Percentiles rank a stretch among this genome's conserved stretches.
These are phyloP conservation scores for Delichon dasypus DNA, from an alignment of 2,797 vertebrate species.

Conservation along the genomic window DNA sequence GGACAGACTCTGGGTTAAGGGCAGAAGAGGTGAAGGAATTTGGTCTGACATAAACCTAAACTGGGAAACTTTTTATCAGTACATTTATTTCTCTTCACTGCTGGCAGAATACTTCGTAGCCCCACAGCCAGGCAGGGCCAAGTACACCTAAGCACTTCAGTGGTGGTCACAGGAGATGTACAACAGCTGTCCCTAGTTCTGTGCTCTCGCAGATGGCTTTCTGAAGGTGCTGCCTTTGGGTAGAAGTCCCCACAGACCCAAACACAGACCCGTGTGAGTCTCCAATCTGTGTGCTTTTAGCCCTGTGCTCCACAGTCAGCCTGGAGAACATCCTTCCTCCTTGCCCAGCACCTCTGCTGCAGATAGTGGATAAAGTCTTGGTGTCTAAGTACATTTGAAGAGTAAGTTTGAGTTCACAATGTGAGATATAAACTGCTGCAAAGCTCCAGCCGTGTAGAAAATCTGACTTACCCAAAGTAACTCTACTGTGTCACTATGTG, in stretches of 20 bases:
- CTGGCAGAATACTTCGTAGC: not conserved
- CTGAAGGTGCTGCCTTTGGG: not conserved
- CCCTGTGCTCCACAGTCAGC: not conserved
- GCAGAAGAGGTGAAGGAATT: not conserved
- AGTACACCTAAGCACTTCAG: not conserved
- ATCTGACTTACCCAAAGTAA: not conserved
- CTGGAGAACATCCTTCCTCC: not conserved
- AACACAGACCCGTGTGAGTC: fast-evolving
- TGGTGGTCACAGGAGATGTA: not conserved
- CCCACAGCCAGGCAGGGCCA: not conserved
- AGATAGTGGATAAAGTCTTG: not conserved
- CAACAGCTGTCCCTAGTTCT: not conserved
- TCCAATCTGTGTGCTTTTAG: not conserved
- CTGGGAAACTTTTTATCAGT: not conserved
- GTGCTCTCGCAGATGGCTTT: not conserved
- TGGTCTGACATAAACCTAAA: not conserved
- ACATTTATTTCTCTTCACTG: not conserved
- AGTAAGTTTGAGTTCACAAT: not conserved
- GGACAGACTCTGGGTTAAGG: not conserved
- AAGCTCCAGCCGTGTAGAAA: not conserved
- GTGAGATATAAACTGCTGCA: not conserved
- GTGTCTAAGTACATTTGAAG: not conserved
- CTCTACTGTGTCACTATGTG: fast-evolving
- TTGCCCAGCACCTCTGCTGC: not conserved
- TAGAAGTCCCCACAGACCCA: not conserved